These are phyloP conservation scores for Lasioglossum albipes DNA, from an alignment of 1,140 invertebrate species.

Conservation along the genomic window DNA sequence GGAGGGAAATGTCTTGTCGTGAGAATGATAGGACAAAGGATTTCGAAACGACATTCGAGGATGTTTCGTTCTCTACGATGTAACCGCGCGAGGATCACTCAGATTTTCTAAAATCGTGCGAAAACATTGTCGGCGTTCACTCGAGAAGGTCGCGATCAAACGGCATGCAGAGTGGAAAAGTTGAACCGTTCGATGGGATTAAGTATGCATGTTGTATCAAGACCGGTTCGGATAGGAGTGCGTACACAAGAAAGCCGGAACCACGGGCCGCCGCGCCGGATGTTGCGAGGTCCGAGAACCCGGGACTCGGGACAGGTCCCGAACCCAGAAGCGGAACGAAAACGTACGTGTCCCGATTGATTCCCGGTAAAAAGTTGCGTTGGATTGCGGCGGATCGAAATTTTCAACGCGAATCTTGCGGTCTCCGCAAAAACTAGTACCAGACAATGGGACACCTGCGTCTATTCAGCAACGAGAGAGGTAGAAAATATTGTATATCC, in stretches of 20 bases:
- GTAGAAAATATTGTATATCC: too few species aligned
- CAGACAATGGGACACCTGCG: neutral
- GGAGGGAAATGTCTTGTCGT: conserved; percentile 18
- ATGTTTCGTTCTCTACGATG: neutral
- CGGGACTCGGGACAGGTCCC: conserved; percentile 56
- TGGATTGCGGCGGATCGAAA: neutral
- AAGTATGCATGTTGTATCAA: conserved; percentile 19
- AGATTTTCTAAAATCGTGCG: neutral
- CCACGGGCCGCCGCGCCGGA: conserved; percentile 69
- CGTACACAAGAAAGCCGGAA: conserved; percentile 71
- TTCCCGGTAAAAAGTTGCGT: neutral
- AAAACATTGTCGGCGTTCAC: neutral
- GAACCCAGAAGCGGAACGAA: conserved; percentile 62
- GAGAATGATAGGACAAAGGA: conserved; percentile 39
- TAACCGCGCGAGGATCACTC: neutral
- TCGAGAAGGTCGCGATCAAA: neutral
- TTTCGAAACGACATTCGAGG: conserved; percentile 37
- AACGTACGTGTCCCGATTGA: conserved; percentile 10
- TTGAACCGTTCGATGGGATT: neutral
- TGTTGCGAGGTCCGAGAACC: conserved; percentile 66
- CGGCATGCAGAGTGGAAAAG: neutral
- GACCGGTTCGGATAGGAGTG: conserved; percentile 26
- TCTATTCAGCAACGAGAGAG: too few species aligned
- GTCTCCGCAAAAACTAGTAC: neutral
- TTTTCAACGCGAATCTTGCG: conserved; percentile 9